Base-by-base conservation (phyloP, 2,113 vertebrate species). In the Limanda limanda region DNA sequence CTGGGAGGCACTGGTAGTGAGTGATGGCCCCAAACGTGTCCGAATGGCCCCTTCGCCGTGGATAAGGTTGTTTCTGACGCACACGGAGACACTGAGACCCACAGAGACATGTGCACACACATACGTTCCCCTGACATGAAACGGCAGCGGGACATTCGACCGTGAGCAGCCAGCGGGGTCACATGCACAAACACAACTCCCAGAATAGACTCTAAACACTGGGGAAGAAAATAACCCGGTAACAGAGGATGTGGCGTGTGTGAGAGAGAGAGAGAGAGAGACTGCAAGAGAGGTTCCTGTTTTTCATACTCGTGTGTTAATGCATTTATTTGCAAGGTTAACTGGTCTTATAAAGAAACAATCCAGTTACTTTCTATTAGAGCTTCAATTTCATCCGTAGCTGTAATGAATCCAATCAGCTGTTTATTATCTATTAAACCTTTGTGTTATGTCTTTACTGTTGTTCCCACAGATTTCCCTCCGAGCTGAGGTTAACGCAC, bases 131-230 rank as follows among this genome's bases (percentile, higher is more conserved):
- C 60, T 57, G 58, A 76, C 76, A 75, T 58, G 78, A 89, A 86
- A 79, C 78, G 72, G 71, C 80, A 82, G 79, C 56, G 56, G 69
- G 84, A 77, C 79, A 79, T 85, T 85, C 79, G 89, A 85, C 83
- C 56, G 27, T 73, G 80, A 86, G 78, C 74, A 48, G 79, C 17
- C 55, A 67, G 65, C 13, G 58, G 65, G 83, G 82, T 88, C 88
- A 89, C 82, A 84, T 84, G 86, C 63, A 85, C 85, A 90, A 90
- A 88, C 89, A 88, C 65, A 18, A 21, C 31, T 70, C 86, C 68
- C 14, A 84, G 74, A 91, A 93, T 92, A 92, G 92, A 76, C 63
- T 35, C 79, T 81, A 91, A 92, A 92, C 87, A 89, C 89, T 85
- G 27, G 83, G 85, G 80, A 74, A 79, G 85, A 89, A 91, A 90